Evolutionary conservation across 2,113 vertebrate genomes (phyloP), one percentile per base, ranked within the genome.

Genomic region (Asarcornis scutulata): DNA sequence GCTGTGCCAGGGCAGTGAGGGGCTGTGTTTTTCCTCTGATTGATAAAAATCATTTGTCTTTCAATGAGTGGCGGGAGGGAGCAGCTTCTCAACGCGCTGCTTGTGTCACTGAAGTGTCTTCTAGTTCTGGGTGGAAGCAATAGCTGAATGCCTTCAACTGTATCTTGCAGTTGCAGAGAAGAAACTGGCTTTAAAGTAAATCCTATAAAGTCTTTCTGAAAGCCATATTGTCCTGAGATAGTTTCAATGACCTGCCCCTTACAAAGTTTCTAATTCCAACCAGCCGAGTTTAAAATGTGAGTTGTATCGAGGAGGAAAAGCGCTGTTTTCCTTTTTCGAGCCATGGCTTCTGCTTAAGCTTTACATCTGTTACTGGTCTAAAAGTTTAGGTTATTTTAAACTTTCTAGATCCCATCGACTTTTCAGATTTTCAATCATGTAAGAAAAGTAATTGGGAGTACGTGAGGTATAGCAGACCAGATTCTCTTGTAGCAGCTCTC

Each of bases 291-390:
- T 50, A 36, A 89, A 94, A 73, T 38, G n/a, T 17, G 40, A 29
- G 74, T 31, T 69, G 26, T 1, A 48, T 7, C 23, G 48, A 18
- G 66, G 36, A 91, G 62, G 40, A 21, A 79, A 59, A 86, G 44
- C 23, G 62, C 1, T 38, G 78, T 93, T 40, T 67, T 82, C 29
- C 82, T 63, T 6, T 87, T 95, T 87, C 48, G 72, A 21, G 48
- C 17, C 48, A 68, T 48, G 56, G 44, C 44, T 95, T 96, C 83
- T 90, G 17, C n/a, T 84, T 79, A 60, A 78, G 86, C 58, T 81
- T 83, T 60, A 36, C 21, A 34, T 92, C 83, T 79, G 56, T 69
- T 88, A 62, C 1, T 2, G 85, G 40, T 42, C 75, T 67, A 29
- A n/a, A 95, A 86, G 34, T 83, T 86, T 8, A 66, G 56, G 17